A percentile compares a stretch with the other conserved stretches of the same genome.
Evolutionary conservation across 2,888 invertebrate species (phyloP).

Genomic region (Polylopha cassiicola): DNA sequence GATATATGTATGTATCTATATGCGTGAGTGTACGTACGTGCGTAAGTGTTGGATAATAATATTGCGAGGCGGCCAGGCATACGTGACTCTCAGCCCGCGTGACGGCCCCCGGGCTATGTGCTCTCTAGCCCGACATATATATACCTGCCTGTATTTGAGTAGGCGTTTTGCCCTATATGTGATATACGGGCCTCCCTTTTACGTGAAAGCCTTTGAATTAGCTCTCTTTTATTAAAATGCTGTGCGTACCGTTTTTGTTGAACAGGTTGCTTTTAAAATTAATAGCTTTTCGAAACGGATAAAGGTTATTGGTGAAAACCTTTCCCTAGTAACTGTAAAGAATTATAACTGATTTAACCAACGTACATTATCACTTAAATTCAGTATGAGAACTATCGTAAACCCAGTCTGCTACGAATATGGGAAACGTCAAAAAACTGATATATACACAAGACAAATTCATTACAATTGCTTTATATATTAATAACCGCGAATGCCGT

Average conservation of each 20-base stretch:
- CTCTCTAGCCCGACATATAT: slow-evolving; percentile 40
- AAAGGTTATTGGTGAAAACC: slow-evolving; percentile 15
- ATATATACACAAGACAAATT: too few species aligned
- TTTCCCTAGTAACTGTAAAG: too few species aligned
- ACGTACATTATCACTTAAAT: too few species aligned
- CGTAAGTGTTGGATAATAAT: slow-evolving; percentile 75
- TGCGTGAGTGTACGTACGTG: slow-evolving; percentile 52
- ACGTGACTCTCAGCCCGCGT: slow-evolving; percentile 72
- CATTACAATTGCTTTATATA: too few species aligned
- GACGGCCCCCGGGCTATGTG: slow-evolving; percentile 64
- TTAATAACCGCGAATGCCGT: too few species aligned
- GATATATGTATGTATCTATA: slow-evolving; percentile 31
- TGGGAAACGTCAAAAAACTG: too few species aligned
- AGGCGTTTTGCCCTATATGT: slow-evolving; percentile 55
- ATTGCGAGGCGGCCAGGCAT: slow-evolving; percentile 66
- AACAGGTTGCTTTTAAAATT: slow-evolving; percentile 22
- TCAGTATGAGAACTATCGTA: too few species aligned
- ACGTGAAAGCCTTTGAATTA: slow-evolving; percentile 71
- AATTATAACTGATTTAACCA: too few species aligned
- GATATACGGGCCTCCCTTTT: slow-evolving; percentile 54
- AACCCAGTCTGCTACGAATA: too few species aligned
- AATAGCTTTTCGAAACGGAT: slow-evolving; percentile 20
- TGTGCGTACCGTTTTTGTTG: slow-evolving; percentile 31
- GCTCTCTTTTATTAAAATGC: slow-evolving; percentile 63
- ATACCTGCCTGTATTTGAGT: slow-evolving; percentile 41